These are phyloP conservation scores for Ahaetulla prasina DNA, from an alignment of 2,113 vertebrate species.

Conservation along the genomic window DNA sequence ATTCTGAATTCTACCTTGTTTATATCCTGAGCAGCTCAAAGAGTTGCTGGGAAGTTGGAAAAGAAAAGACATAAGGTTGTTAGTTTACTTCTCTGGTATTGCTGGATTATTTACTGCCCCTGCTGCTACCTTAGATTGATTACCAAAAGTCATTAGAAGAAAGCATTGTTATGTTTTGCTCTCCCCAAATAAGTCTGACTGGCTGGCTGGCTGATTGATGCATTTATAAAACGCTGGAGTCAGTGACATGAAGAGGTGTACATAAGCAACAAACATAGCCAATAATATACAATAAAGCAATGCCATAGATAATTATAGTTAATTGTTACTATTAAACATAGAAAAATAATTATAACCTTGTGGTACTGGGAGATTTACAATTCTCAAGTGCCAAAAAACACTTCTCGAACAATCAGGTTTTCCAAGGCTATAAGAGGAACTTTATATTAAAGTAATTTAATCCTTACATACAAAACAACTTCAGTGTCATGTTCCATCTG, in stretches of 20 bases:
- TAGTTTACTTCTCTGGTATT: not conserved
- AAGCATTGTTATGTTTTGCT: conserved; percentile 1
- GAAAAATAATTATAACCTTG: not conserved
- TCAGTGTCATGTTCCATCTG: conserved; percentile 23
- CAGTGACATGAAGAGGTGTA: not conserved
- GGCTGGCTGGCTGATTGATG: not conserved
- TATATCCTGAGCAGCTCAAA: not conserved
- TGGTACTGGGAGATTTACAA: not conserved
- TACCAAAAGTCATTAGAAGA: not conserved
- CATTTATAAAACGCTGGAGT: not conserved
- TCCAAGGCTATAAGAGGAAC: not conserved
- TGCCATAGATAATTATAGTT: not conserved
- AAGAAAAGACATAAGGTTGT: not conserved
- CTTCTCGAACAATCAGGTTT: not conserved
- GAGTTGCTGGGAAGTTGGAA: not conserved
- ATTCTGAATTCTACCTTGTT: not conserved
- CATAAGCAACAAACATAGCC: not conserved
- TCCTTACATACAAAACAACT: conserved; percentile 13
- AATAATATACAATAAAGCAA: not conserved
- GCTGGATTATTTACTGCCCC: not conserved
- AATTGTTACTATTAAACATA: not conserved
- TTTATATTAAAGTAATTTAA: conserved; percentile 1
- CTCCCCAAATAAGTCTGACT: conserved; percentile 12
- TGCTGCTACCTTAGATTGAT: not conserved
- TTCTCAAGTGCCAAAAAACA: not conserved